Evolutionary conservation across 2,888 invertebrate species (phyloP).

Genomic region (Cactoblastis cactorum): DNA sequence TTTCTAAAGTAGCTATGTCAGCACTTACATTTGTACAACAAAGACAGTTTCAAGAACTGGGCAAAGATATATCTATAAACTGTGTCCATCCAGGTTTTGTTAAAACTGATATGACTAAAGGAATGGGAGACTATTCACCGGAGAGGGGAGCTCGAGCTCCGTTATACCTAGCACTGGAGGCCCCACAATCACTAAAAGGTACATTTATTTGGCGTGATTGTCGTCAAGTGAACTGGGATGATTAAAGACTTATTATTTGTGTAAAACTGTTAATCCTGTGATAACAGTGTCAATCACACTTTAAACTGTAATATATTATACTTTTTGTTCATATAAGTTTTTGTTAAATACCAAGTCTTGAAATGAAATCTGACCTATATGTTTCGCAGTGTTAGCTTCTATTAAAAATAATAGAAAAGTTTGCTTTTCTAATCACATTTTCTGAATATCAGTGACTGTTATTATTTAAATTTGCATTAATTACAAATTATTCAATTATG

Average conservation of each 20-base stretch:
- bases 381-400: too few relatives aligned
- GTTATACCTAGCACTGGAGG: slow-evolving; percentile 64
- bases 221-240: slow-evolving; percentile 74
- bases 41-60: slow-evolving; percentile 68
- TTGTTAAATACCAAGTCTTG: too few relatives aligned
- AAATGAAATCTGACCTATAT: too few relatives aligned
- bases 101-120: slow-evolving; percentile 74
- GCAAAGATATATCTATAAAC: slow-evolving; percentile 65
- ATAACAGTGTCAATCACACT: slow-evolving; percentile 73
- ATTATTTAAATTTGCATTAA: too few relatives aligned
- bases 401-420: too few relatives aligned
- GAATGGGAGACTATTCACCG: slow-evolving; percentile 68
- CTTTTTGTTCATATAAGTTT: slow-evolving; percentile 45
- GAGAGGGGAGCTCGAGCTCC: slow-evolving; percentile 68
- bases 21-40: slow-evolving; percentile 73
- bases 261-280: slow-evolving; percentile 66
- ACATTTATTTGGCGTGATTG: slow-evolving; percentile 73
- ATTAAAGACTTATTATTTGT: slow-evolving; percentile 52
- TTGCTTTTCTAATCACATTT: too few relatives aligned
- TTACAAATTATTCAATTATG: too few relatives aligned
- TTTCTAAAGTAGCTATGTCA: slow-evolving; percentile 71
- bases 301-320: slow-evolving; percentile 66
- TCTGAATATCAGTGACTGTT: too few relatives aligned
- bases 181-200: slow-evolving; percentile 66
- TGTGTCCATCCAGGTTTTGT: slow-evolving; percentile 76